These are phyloP conservation scores for Drosophila setifemur DNA, from an alignment of 1,140 invertebrate species.

Conservation along the genomic window DNA sequence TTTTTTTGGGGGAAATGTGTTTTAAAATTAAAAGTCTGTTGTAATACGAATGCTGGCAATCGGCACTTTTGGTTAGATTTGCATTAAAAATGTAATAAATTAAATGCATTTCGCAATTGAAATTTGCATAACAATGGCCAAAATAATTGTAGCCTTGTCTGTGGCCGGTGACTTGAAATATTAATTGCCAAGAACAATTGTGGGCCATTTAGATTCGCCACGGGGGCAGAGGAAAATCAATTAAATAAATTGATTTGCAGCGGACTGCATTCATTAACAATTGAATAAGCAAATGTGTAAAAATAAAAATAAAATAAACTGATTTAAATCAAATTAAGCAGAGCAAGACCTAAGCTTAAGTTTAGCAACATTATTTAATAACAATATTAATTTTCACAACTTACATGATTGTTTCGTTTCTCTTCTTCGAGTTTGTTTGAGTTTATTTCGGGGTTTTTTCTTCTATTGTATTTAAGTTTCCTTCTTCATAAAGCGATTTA, in stretches of 20 bases:
- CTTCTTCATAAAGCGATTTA: too few relatives aligned
- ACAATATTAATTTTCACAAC: not conserved
- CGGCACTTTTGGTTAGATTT: too few relatives aligned
- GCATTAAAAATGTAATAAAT: slow-evolving; percentile 6
- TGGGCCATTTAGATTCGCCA: not conserved
- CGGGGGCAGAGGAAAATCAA: not conserved
- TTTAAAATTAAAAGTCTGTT: too few relatives aligned
- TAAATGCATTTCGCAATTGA: slow-evolving; percentile 1
- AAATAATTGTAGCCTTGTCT: not conserved
- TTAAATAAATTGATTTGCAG: not conserved
- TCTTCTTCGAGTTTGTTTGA: too few relatives aligned
- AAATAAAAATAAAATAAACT: not conserved
- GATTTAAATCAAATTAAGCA: not conserved
- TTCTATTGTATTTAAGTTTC: not conserved
- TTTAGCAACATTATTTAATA: too few relatives aligned
- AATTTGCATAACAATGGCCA: slow-evolving; percentile 30
- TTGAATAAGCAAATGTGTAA: not conserved
- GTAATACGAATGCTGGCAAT: too few relatives aligned
- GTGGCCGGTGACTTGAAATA: not conserved
- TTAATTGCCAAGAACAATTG: slow-evolving; percentile 13
- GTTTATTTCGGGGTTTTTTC: too few relatives aligned
- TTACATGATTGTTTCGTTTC: slow-evolving; percentile 13
- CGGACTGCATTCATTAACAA: slow-evolving; percentile 3
- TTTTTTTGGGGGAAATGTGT: too few relatives aligned
- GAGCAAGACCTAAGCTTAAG: not conserved